Conservation (phyloP, 2,113 vertebrate genomes). For the Dicaeum eximium region DNA sequence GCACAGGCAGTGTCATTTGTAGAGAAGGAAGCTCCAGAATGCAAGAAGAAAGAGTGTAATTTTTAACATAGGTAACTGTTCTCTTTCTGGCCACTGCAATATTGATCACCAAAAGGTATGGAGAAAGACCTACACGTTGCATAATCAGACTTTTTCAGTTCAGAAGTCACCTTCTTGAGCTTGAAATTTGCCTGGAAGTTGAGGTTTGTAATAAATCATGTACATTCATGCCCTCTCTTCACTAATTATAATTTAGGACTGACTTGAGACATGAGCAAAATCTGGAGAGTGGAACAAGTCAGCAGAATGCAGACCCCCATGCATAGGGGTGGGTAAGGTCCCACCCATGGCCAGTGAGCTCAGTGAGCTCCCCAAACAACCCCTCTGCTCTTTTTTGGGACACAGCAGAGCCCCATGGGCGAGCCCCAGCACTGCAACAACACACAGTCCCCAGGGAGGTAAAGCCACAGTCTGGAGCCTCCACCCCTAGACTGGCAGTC, state of each 20-base stretch:
- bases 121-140: accelerated
- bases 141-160: neutral
- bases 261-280: neutral
- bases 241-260: neutral
- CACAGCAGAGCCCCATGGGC: neutral
- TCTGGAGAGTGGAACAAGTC: neutral
- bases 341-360: accelerated
- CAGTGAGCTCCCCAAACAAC: neutral
- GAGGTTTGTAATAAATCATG: neutral
- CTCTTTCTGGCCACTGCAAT: neutral
- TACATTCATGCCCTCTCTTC: neutral
- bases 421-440: neutral
- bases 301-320: neutral
- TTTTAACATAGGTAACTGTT: neutral
- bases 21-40: neutral
- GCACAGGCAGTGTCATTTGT: neutral
- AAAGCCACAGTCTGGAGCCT: neutral
- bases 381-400: neutral
- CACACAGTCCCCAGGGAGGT: accelerated
- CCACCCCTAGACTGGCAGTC: accelerated
- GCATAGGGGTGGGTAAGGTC: accelerated
- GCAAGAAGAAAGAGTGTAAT: neutral
- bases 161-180: neutral
- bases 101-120: neutral
- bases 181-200: neutral